Evolutionary conservation across 2,113 vertebrate genomes (phyloP).

Genomic region (Bubo scandiacus): DNA sequence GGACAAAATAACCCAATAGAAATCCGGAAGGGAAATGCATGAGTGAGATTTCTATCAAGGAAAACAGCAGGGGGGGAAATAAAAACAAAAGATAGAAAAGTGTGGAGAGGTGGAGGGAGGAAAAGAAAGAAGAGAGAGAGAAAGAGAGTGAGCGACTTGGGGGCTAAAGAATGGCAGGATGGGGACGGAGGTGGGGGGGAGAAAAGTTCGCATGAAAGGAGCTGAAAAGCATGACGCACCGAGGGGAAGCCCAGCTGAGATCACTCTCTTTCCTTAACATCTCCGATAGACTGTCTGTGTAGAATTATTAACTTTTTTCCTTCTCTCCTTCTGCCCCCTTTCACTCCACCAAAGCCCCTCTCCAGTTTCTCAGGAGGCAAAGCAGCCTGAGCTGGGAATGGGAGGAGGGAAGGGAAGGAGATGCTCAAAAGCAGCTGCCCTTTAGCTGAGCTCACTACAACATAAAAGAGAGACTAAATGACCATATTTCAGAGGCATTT

Average conservation of each 20-base stretch:
- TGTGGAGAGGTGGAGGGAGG: conserved; percentile 40
- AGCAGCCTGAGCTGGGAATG: background rate
- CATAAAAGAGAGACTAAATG: background rate
- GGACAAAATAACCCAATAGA: conserved; percentile 74
- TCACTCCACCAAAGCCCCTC: conserved; percentile 4
- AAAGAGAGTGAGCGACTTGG: background rate
- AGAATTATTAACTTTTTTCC: conserved; percentile 51
- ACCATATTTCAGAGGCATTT: background rate
- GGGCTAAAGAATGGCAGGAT: conserved; percentile 42
- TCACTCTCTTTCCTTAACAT: conserved; percentile 21
- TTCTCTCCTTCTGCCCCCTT: conserved; percentile 13
- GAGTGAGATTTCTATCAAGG: conserved; percentile 79
- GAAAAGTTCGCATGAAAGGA: conserved; percentile 63
- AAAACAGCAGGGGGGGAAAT: conserved; percentile 63
- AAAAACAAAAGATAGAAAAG: conserved; percentile 60
- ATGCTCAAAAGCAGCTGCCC: background rate
- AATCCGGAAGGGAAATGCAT: conserved; percentile 76
- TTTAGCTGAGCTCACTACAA: background rate
- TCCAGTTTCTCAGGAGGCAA: conserved; percentile 49
- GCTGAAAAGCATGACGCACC: conserved; percentile 58
- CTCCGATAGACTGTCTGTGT: background rate
- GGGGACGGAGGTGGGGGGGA: background rate
- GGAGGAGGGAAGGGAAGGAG: background rate
- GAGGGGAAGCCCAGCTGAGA: conserved; percentile 46
- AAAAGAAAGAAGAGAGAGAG: conserved; percentile 34